phyloP scores from a whole-genome alignment of 2,888 invertebrate genomes.

The Tyria jacobaeae region DNA sequence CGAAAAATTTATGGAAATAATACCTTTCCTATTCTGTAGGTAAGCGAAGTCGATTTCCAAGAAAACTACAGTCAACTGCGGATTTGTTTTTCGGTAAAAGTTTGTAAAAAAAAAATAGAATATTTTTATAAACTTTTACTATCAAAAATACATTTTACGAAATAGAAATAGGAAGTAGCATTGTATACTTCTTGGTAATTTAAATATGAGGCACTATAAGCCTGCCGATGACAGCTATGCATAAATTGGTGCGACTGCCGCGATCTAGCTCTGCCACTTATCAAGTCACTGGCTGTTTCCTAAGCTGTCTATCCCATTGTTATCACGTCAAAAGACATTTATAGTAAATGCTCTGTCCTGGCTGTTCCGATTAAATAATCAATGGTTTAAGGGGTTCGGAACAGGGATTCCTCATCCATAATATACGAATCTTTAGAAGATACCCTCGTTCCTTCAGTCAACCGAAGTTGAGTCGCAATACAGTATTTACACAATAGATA shows the following conservation, averaged over 20 bases:
- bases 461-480: conserved; percentile 48
- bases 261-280: conserved; percentile 69
- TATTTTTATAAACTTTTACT: background rate
- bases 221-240: conserved; percentile 73
- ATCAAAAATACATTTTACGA: too few species aligned
- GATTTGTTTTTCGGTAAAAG: background rate
- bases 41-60: conserved; percentile 22
- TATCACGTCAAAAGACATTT: conserved; percentile 78
- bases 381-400: conserved; percentile 51
- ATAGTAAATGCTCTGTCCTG: conserved; percentile 67
- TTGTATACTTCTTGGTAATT: conserved; percentile 32
- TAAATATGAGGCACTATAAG: conserved; percentile 54
- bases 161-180: background rate
- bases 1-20: conserved; percentile 31
- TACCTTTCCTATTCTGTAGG: conserved; percentile 24
- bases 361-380: conserved; percentile 69
- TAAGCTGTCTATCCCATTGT: conserved; percentile 79
- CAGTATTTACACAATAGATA: conserved; percentile 55
- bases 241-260: conserved; percentile 69
- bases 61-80: conserved; percentile 13
- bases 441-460: conserved; percentile 26
- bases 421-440: conserved; percentile 34
- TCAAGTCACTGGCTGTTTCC: conserved; percentile 73
- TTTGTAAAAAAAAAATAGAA: conserved; percentile 1
- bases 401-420: conserved; percentile 55